A percentile compares a stretch with the other conserved stretches of the same genome.
Evolutionary conservation across 2,888 invertebrate genomes (phyloP).

Genomic region (Rutpela maculata): DNA sequence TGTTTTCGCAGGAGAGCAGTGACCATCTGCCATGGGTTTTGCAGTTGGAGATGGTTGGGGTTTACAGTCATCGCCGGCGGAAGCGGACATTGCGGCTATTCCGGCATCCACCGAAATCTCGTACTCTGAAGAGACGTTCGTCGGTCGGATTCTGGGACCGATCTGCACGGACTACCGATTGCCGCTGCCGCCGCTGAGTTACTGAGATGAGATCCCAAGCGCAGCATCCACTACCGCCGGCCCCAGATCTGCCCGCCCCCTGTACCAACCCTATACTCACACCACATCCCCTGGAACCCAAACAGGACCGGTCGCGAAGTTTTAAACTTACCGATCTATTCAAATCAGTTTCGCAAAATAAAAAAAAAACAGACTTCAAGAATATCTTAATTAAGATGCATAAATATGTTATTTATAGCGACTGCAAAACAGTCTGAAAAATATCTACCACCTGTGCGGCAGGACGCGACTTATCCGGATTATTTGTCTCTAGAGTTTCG

Average conservation of each 20-base stretch:
- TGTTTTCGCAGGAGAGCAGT: constrained; percentile 72
- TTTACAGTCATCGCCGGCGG: constrained; percentile 70
- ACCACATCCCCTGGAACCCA: constrained; percentile 60
- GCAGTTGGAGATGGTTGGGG: constrained; percentile 61
- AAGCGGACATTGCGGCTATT: constrained; percentile 68
- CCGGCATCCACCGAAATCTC: constrained; percentile 67
- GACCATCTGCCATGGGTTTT: constrained; percentile 72
- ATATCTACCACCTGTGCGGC: not conserved
- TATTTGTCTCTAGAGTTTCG: not conserved
- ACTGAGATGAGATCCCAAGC: constrained; percentile 71
- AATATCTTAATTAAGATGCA: not conserved
- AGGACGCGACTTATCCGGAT: not conserved
- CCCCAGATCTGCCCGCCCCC: constrained; percentile 62
- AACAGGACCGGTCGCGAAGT: constrained; percentile 53
- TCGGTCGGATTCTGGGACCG: constrained; percentile 69
- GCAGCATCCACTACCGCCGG: constrained; percentile 73
- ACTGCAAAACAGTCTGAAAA: not conserved
- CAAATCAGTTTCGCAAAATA: not conserved
- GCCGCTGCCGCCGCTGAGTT: constrained; percentile 65
- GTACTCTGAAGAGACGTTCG: constrained; percentile 54
- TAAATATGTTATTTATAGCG: no score
- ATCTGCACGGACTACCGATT: constrained; percentile 63
- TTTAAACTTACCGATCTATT: not conserved
- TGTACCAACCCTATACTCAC: constrained; percentile 59
- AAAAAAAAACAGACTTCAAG: not conserved